phyloP scores from a whole-genome alignment of 2,797 vertebrate genomes.

The Scarus forsteni region DNA sequence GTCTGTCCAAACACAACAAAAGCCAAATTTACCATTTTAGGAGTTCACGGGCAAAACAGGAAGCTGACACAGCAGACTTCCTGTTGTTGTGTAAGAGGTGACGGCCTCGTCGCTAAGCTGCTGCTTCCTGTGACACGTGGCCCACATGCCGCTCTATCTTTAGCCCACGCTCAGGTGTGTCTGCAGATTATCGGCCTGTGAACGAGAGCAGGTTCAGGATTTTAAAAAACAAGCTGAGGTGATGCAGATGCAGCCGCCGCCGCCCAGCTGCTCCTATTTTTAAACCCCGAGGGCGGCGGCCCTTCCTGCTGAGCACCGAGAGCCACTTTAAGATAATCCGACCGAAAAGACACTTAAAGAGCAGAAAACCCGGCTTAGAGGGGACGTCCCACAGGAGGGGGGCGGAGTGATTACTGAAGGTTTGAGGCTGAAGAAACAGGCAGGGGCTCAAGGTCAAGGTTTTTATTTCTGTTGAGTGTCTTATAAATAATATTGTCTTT shows the following conservation, averaged over 20 bases:
- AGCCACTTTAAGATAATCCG: constrained; percentile 71
- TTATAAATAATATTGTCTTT: too few relatives aligned
- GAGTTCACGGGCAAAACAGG: background rate
- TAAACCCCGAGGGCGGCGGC: constrained; percentile 17
- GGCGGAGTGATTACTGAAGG: constrained; percentile 8
- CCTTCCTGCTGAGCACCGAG: constrained; percentile 52
- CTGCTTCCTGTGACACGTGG: background rate
- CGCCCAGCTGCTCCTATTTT: constrained; percentile 11
- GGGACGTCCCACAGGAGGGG: constrained; percentile 27
- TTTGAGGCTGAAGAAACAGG: too few relatives aligned
- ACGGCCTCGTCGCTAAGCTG: background rate
- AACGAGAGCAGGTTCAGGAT: constrained; percentile 42
- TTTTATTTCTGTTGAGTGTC: too few relatives aligned
- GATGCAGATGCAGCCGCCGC: constrained; percentile 33
- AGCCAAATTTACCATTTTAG: background rate
- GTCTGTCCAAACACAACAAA: background rate
- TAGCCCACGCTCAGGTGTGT: constrained; percentile 21
- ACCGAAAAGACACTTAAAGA: constrained; percentile 59
- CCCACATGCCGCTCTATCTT: background rate
- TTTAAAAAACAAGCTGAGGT: constrained; percentile 37
- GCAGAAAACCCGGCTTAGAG: constrained; percentile 40
- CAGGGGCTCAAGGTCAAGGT: too few relatives aligned
- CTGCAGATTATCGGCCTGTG: constrained; percentile 47
- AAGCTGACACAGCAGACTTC: constrained; percentile 1
- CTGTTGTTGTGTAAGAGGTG: background rate